phyloP scores from a whole-genome alignment of 2,888 invertebrate species.

The Mechanitis messenoides region DNA sequence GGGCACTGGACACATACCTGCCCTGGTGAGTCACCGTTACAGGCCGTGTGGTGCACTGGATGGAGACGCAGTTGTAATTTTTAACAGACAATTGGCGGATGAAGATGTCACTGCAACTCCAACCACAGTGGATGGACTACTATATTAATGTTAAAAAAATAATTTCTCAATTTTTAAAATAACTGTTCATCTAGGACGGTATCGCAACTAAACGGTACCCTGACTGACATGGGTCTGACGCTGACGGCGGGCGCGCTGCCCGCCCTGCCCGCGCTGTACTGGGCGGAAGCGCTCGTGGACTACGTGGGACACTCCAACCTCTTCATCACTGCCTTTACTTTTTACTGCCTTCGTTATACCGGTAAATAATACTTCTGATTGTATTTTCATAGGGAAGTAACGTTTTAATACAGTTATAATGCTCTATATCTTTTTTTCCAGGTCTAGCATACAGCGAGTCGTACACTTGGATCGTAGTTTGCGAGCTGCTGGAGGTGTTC shows the following conservation, averaged over 20 bases:
- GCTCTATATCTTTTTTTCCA: background rate
- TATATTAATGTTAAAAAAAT: background rate
- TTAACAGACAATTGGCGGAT: too few relatives aligned
- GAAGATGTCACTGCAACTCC: too few relatives aligned
- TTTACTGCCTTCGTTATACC: slow-evolving; percentile 86
- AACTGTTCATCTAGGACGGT: slow-evolving; percentile 73
- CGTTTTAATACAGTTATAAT: too few relatives aligned
- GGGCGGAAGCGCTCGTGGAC: slow-evolving; percentile 89
- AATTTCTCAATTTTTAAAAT: too few relatives aligned
- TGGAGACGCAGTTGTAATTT: too few relatives aligned
- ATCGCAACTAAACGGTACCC: slow-evolving; percentile 69
- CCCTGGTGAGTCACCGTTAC: slow-evolving; percentile 75
- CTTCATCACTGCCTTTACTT: slow-evolving; percentile 87
- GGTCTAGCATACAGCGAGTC: slow-evolving; percentile 51
- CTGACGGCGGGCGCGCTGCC: slow-evolving; percentile 82
- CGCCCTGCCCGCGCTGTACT: slow-evolving; percentile 82
- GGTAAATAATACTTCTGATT: slow-evolving; percentile 52
- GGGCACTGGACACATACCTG: slow-evolving; percentile 86
- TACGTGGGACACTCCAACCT: slow-evolving; percentile 89
- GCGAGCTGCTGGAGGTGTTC: slow-evolving; percentile 85
- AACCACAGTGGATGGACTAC: too few relatives aligned
- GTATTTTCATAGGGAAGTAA: too few relatives aligned
- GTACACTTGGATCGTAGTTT: slow-evolving; percentile 81
- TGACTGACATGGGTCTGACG: slow-evolving; percentile 79
- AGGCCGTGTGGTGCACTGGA: too few relatives aligned